Percentiles rank a stretch among this genome's conserved stretches.
Evolutionary conservation across 1,140 invertebrate genomes (phyloP).

Genomic region (Bombus affinis): DNA sequence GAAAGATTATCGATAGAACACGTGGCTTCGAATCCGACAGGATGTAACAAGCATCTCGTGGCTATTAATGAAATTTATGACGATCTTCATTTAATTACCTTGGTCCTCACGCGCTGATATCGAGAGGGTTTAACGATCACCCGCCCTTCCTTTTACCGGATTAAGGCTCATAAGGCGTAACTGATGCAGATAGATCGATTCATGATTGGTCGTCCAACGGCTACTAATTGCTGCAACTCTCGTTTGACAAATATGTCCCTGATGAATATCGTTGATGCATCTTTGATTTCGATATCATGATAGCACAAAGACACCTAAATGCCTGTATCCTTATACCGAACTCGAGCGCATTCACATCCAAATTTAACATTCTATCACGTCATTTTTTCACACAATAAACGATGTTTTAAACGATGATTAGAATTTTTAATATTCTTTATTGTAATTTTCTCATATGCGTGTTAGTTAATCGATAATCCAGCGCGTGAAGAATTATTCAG

Average conservation of each 20-base stretch:
- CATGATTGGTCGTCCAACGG: constrained; percentile 32
- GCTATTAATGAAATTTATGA: constrained; percentile 21
- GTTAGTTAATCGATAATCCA: not conserved
- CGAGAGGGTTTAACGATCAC: constrained; percentile 7
- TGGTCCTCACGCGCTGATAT: constrained; percentile 3
- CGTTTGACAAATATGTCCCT: not conserved
- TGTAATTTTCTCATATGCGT: not conserved
- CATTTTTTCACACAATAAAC: too few relatives aligned
- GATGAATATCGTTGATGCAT: not conserved
- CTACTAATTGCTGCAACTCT: constrained; percentile 25
- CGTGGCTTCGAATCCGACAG: not conserved
- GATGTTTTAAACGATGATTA: not conserved
- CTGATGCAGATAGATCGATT: constrained; percentile 45
- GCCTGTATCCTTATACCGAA: too few relatives aligned
- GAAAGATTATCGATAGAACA: not conserved
- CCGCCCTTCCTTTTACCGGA: constrained; percentile 39
- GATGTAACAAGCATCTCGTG: not conserved
- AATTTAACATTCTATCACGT: not conserved
- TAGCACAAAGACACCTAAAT: not conserved
- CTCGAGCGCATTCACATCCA: too few relatives aligned
- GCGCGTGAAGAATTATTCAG: not conserved
- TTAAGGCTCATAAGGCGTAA: constrained; percentile 47
- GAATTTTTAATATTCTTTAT: not conserved
- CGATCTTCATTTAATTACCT: constrained; percentile 49
- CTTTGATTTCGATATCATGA: not conserved